Percentiles rank a stretch among this genome's conserved stretches.
Evolutionary conservation across 53 echinoderm and acorn worm species (phyloP).

Genomic region (Crossaster papposus): DNA sequence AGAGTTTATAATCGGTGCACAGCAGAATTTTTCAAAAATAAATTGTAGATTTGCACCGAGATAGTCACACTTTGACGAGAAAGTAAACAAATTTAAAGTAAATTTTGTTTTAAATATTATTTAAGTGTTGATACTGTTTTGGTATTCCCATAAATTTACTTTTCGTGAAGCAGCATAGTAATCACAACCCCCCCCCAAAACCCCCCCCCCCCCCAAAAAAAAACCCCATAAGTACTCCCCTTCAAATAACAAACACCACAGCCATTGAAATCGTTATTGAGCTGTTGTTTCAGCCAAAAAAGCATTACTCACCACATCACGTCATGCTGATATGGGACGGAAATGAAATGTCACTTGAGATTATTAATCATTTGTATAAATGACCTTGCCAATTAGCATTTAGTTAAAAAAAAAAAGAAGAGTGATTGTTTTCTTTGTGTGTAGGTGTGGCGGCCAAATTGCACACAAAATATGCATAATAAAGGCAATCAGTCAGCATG

Average conservation of each 20-base stretch:
- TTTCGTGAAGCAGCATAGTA: too few species aligned
- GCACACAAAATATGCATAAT: too few species aligned
- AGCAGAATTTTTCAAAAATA: too few species aligned
- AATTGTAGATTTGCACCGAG: too few species aligned
- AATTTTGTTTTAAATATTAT: too few species aligned
- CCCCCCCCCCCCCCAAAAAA: not conserved
- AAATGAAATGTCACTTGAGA: conserved; percentile 17
- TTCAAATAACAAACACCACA: not conserved
- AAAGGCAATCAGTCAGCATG: not conserved
- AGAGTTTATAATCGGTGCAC: too few species aligned
- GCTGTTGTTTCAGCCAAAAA: not conserved
- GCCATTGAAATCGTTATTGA: not conserved
- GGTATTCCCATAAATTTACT: too few species aligned
- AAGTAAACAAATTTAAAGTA: too few species aligned
- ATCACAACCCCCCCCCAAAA: too few species aligned
- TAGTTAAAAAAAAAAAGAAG: not conserved
- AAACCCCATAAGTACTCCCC: too few species aligned
- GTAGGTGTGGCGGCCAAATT: not conserved
- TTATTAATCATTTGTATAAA: conserved; percentile 30
- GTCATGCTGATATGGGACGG: not conserved
- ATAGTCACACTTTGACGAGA: too few species aligned
- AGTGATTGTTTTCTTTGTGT: not conserved
- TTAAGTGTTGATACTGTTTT: too few species aligned
- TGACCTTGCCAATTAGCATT: conserved; percentile 45
- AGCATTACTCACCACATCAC: not conserved